Evolutionary conservation across 2,113 vertebrate genomes (phyloP), one percentile per base, ranked within the genome.

Genomic region (Calidris pygmaea): DNA sequence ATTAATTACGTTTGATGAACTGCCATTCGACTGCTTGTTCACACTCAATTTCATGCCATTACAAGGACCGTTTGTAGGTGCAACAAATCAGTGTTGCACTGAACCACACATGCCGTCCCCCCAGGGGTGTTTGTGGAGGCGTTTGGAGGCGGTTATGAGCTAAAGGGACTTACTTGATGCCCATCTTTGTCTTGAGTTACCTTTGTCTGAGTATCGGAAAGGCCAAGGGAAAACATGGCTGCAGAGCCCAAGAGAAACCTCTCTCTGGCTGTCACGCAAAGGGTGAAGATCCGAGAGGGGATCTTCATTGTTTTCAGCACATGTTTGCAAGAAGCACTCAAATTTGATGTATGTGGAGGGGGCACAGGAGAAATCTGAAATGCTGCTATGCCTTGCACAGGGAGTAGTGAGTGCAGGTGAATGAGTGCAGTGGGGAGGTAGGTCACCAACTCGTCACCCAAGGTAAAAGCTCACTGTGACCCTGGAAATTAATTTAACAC

Each of bases 41-140:
- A 89, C 71, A 74, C 80, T 96, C 88, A 91, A 90, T 96, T 97
- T 95, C 82, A 95, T 82, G 52, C 86, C 87, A 88, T 87, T 81
- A 56, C 73, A 80, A 65, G 62, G 73, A 67, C 0, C 1, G 65
- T 91, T 89, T 78, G 76, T 82, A 90, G 93, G n/a, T 50, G 37
- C 83, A 93, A 97, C 81, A 91, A 78, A 88, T 79, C 23, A 47
- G 29, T 75, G 41, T 60, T 91, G 14, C 74, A 62, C 27, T 55
- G 73, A 91, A 70, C 48, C 79, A 66, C 62, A 91, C n/a, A 19
- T 35, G 45, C 35, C 1, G 4, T 79, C 90, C 94, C 66, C 65
- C 45, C 77, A 62, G 62, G 48, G 5, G 4, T 30, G n/a, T 72
- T 87, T 86, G 53, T 66, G 65, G 48, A 94, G 48, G 34, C 0